Evolutionary conservation across 2,888 invertebrate species (phyloP), one percentile per base, ranked within the genome.

Genomic region (Caenorhabditis doughertyi): DNA sequence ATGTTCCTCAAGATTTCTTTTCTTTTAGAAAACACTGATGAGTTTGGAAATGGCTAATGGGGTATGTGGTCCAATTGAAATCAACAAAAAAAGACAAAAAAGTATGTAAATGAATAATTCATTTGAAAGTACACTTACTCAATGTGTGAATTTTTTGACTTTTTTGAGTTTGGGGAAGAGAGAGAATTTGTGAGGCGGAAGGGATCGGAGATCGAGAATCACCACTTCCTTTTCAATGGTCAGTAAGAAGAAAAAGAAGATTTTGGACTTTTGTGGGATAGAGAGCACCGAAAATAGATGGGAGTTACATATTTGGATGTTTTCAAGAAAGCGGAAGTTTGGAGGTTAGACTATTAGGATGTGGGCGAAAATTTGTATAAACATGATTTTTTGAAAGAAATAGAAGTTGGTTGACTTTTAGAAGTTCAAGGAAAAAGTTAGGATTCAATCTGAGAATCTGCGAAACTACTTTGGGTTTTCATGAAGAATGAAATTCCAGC

Each of bases 181-280:
- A 32, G 29, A 18, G 13, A 51, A 39, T 73, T 65, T 39, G 27
- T 53, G 56, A 74, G 32, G 74, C 74, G 74, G 74, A 74, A 65
- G 73, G 65, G 73, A 62, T 64, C 64, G 74, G 56, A 74, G 65
- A 74, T 65, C 74, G 71, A 71, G 49, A 58, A 71, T 71, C 71
- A 49, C 35, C 42, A 60, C 60, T 60, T 60, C 60, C 60, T 27
- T 27, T 44, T 21, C 35, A 47, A 32, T 70, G 70, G 71, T 60
- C 71, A 47, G 71, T 29, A n/a, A 16, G 21, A 47, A 64, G n/a
- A 64, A 65, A 23, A 68, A 42, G 55, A 25, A 23, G n/a, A 27
- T 1, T 13, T 25, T 11, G 58, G 16, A 23, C 11, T 18, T 21
- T 16, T 13, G 8, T 16, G 7, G 5, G 18, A 18, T n/a, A 16